Base-by-base conservation (phyloP, 1,140 invertebrate species). In the Drosophila kepulauana region DNA sequence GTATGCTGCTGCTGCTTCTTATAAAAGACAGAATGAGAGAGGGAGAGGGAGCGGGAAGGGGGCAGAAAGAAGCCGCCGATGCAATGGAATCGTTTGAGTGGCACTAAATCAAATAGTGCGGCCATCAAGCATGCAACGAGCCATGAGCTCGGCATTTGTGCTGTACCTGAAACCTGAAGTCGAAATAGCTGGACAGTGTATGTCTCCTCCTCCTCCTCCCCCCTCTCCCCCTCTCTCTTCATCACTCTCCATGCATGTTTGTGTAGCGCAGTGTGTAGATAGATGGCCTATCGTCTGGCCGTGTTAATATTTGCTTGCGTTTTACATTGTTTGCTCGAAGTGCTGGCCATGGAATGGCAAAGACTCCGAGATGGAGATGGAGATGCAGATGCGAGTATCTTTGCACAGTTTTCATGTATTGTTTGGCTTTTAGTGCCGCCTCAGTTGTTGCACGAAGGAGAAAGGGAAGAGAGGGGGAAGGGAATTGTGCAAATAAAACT, bases 251-350 rank as follows among this genome's bases (percentile, higher is more conserved):
- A 1, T 16, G 15, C 25, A 13, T 30, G n/a, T 49, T 57, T 46
- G 61, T 72, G 51, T 75, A 41, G 3, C 63, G 43, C 65, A 8
- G 30, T 68, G 49, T 54, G 48, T 64, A 74, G 65, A 74, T 75
- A 57, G 66, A 80, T 78, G 82, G 82, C 81, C 79, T 75, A 82
- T 82, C 80, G 78, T 62, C 25, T 81, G 81, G 70, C 61, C 82
- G 81, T 85, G 82, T 85, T 85, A 85, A 85, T 85, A 85, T 86
- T 85, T 85, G 79, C 80, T 78, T 78, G 82, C 78, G 82, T 85
- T 86, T 86, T 85, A 86, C 82, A 84, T 86, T 85, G 82, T 85
- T 79, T 85, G 79, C 78, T 59, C 64, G 63, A 35, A 35, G 20
- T 4, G 38, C 78, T 86, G 82, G 64, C 78, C 82, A 81, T 70